phyloP scores from a whole-genome alignment of 2,113 vertebrate species.

The Notarius quadriscutis region DNA sequence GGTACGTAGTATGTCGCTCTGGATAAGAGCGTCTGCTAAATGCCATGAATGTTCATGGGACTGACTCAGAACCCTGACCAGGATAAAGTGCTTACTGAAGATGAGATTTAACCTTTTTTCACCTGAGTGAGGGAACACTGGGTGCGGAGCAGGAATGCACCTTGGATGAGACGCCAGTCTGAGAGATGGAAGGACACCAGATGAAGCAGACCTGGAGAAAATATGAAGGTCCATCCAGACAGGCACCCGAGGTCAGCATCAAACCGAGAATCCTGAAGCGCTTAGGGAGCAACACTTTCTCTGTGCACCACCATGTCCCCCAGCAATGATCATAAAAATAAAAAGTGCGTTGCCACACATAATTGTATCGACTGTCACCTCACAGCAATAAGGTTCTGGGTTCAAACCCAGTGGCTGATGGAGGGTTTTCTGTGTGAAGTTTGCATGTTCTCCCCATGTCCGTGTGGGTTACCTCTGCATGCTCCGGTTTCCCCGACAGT shows the following conservation, averaged over 20 bases:
- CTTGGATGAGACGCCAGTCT: not conserved
- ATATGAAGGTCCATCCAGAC: not conserved
- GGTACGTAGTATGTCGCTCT: too few relatives aligned
- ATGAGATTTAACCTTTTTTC: too few relatives aligned
- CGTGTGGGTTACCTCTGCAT: too few relatives aligned
- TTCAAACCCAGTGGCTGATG: too few relatives aligned
- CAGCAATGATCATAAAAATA: not conserved
- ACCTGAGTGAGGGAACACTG: not conserved
- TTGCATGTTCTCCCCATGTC: too few relatives aligned
- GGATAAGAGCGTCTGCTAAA: too few relatives aligned
- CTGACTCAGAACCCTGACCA: not conserved
- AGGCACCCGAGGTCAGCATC: not conserved
- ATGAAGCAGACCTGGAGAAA: too few relatives aligned
- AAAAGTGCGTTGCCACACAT: too few relatives aligned
- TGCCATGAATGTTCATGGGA: not conserved
- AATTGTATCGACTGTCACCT: too few relatives aligned
- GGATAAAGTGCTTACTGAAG: not conserved
- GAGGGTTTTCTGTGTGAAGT: too few relatives aligned
- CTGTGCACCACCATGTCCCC: not conserved
- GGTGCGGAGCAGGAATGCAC: not conserved
- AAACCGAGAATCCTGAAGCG: not conserved
- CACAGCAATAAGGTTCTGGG: too few relatives aligned
- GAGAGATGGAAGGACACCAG: not conserved
- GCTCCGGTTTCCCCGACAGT: too few relatives aligned
- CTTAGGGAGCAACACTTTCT: not conserved